Percentiles rank a stretch among this genome's conserved stretches.
These are phyloP conservation scores for Limnephilus marmoratus DNA, from an alignment of 2,888 invertebrate species.

Conservation along the genomic window DNA sequence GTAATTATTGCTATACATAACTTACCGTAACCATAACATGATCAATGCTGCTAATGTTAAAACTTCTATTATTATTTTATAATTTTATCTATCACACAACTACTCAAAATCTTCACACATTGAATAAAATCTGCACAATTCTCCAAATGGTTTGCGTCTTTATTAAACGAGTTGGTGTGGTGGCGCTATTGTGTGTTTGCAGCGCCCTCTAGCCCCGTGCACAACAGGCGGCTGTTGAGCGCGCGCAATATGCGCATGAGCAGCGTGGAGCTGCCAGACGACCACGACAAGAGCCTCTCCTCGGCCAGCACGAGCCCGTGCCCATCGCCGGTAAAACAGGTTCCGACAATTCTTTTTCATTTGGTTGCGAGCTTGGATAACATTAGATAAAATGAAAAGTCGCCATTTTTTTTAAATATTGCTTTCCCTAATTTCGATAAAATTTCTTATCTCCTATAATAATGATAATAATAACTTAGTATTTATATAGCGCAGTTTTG, in stretches of 20 bases:
- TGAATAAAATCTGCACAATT: neutral
- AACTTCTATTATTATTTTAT: neutral
- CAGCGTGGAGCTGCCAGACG: slow-evolving; percentile 94
- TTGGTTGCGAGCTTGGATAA: slow-evolving; percentile 49
- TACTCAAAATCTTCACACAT: neutral
- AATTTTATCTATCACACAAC: neutral
- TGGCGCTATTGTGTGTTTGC: slow-evolving; percentile 66
- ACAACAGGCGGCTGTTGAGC: slow-evolving; percentile 87
- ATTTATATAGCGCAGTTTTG: too few relatives aligned
- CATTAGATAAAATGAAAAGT: too few relatives aligned
- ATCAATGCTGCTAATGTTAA: neutral
- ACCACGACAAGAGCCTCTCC: slow-evolving; percentile 92
- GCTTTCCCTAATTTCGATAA: too few relatives aligned
- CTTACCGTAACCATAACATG: neutral
- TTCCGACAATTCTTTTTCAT: slow-evolving; percentile 68
- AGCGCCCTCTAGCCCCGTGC: slow-evolving; percentile 96
- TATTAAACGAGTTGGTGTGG: neutral
- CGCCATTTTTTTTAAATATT: too few relatives aligned
- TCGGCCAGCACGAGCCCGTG: slow-evolving; percentile 96
- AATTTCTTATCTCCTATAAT: too few relatives aligned
- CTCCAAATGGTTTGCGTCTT: neutral
- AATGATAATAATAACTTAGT: too few relatives aligned
- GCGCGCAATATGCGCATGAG: slow-evolving; percentile 93
- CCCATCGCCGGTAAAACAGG: slow-evolving; percentile 87
- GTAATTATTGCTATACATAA: neutral